A percentile compares a stretch with the other conserved stretches of the same genome.
Conservation (phyloP, 2,113 vertebrate species). For the Eira barbara region DNA sequence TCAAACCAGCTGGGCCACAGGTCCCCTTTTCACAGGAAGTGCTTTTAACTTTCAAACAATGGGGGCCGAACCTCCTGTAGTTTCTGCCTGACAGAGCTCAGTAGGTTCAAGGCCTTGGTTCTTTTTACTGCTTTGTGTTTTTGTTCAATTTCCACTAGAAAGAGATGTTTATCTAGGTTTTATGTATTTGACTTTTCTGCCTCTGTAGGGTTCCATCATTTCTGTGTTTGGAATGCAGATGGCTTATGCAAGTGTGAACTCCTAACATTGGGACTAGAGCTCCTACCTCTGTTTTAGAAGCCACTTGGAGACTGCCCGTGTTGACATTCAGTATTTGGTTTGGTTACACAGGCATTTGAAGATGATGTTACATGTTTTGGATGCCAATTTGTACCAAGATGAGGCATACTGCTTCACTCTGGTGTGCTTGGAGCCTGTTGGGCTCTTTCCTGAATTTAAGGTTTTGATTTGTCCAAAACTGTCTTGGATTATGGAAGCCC, state of each 20-base stretch:
- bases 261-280: not conserved
- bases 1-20: not conserved
- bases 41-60: not conserved
- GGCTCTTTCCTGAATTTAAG: not conserved
- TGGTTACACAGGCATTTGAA: not conserved
- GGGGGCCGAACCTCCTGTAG: not conserved
- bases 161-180: constrained; percentile 25
- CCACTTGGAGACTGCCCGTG: not conserved
- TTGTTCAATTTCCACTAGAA: not conserved
- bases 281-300: not conserved
- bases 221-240: not conserved
- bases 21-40: not conserved
- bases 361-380: not conserved
- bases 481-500: not conserved
- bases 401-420: not conserved
- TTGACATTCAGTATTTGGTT: not conserved
- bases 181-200: not conserved
- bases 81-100: not conserved
- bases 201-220: not conserved
- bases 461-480: not conserved
- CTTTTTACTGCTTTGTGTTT: not conserved
- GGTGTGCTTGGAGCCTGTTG: not conserved
- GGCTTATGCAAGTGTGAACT: not conserved
- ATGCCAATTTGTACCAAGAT: not conserved
- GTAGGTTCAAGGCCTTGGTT: not conserved